These are phyloP conservation scores for Bombus affinis DNA, from an alignment of 1,140 invertebrate genomes.

Conservation along the genomic window DNA sequence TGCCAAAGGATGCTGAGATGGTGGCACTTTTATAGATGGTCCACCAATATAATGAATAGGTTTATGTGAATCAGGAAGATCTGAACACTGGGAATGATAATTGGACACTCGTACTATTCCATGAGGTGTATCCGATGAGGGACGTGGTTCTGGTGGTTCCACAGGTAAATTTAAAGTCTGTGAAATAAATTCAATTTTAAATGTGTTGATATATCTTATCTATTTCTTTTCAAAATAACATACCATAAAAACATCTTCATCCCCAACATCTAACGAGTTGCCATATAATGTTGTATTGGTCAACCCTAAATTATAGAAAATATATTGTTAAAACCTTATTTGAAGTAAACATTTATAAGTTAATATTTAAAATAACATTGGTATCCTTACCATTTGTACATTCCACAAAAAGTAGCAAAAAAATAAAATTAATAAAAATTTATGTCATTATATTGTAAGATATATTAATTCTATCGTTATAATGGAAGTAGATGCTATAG, in stretches of 20 bases:
- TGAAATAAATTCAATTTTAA: slow-evolving; percentile 68
- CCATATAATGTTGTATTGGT: slow-evolving; percentile 80
- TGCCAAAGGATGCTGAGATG: slow-evolving; percentile 73
- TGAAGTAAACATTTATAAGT: slow-evolving; percentile 10
- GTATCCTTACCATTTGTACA: slow-evolving; percentile 66
- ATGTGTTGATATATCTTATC: slow-evolving; percentile 8
- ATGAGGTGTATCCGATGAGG: slow-evolving; percentile 85
- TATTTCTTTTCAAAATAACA: slow-evolving; percentile 69
- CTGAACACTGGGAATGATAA: slow-evolving; percentile 76
- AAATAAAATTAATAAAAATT: slow-evolving; percentile 47
- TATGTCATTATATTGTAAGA: background rate
- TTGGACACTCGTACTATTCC: slow-evolving; percentile 71
- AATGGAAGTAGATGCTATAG: background rate
- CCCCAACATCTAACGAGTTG: slow-evolving; percentile 86
- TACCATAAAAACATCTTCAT: slow-evolving; percentile 94
- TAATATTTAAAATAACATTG: background rate
- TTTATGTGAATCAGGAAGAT: slow-evolving; percentile 75
- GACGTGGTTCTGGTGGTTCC: slow-evolving; percentile 87
- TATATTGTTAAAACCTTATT: slow-evolving; percentile 4
- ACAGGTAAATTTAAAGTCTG: slow-evolving; percentile 92
- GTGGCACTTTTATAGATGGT: slow-evolving; percentile 68
- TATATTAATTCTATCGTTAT: background rate
- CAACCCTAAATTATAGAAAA: slow-evolving; percentile 79
- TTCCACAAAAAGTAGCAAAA: slow-evolving; percentile 68
- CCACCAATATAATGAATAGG: slow-evolving; percentile 75